phyloP scores from a whole-genome alignment of 2,797 vertebrate species.

The Taenioides sp. region DNA sequence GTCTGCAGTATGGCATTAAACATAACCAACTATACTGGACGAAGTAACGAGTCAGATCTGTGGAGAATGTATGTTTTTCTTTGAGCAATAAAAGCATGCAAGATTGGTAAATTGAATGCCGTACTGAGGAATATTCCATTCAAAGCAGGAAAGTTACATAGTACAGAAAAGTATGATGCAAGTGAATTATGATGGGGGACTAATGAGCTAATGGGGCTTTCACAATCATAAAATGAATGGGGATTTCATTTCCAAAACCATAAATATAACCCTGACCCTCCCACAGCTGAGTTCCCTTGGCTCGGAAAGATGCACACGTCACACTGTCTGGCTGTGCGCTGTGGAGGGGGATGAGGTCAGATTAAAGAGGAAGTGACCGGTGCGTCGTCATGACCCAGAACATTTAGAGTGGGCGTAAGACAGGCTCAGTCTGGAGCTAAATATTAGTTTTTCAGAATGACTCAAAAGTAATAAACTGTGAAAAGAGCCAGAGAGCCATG shows the following conservation, averaged over 20 bases:
- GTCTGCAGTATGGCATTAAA: no score
- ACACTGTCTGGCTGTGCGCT: conserved; percentile 22
- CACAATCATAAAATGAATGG: neutral
- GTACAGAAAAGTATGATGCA: no score
- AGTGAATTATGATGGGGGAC: no score
- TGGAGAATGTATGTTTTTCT: no score
- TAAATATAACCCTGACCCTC: neutral
- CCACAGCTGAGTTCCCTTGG: no score
- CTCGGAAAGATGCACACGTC: conserved; percentile 30
- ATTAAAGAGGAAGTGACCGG: conserved; percentile 36
- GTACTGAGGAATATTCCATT: no score
- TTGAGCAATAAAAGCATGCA: no score
- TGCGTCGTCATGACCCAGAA: conserved; percentile 42
- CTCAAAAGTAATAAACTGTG: conserved; percentile 28
- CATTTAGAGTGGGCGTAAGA: conserved; percentile 38
- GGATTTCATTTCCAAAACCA: neutral
- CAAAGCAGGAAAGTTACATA: no score
- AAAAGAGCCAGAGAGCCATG: conserved; percentile 8
- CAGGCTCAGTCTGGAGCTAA: conserved; percentile 17
- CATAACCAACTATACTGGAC: no score
- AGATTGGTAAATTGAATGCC: no score
- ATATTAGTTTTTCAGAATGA: conserved; percentile 37
- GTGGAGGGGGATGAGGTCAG: conserved; percentile 37
- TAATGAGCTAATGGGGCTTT: neutral
- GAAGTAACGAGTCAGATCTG: no score